Percentiles rank a stretch among this genome's conserved stretches.
Evolutionary conservation across 2,113 vertebrate genomes (phyloP).

Genomic region (Chroicocephalus ridibundus): DNA sequence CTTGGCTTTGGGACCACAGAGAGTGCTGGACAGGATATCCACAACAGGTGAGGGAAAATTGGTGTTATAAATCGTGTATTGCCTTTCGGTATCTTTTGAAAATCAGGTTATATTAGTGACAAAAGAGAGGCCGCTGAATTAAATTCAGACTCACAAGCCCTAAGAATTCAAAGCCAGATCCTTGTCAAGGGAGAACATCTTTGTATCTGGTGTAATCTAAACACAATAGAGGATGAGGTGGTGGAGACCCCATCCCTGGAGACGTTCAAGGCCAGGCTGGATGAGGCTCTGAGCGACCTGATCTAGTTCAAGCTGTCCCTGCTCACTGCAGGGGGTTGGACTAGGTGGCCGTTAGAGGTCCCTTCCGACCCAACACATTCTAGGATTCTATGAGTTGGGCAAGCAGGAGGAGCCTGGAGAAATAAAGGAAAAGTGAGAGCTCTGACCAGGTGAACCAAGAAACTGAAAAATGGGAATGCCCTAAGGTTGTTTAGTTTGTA

Average conservation of each 20-base stretch:
- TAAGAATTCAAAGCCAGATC: background rate
- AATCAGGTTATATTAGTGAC: background rate
- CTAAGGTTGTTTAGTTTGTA: background rate
- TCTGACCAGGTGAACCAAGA: background rate
- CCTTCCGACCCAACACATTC: too few relatives aligned
- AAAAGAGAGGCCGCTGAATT: background rate
- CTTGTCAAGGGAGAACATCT: background rate
- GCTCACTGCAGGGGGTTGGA: too few relatives aligned
- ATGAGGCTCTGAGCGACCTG: too few relatives aligned
- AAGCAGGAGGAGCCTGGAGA: background rate
- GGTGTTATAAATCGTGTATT: background rate
- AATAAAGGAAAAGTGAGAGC: background rate
- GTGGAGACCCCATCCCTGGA: too few relatives aligned
- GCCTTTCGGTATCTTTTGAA: background rate
- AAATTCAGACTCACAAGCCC: background rate
- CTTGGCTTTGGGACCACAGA: conserved; percentile 87
- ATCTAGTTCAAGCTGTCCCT: too few relatives aligned
- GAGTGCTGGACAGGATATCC: conserved; percentile 89
- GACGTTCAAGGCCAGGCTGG: too few relatives aligned
- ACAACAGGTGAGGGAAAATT: conserved; percentile 76
- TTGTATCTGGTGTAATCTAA: background rate
- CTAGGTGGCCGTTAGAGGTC: too few relatives aligned
- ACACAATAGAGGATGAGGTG: background rate
- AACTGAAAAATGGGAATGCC: background rate
- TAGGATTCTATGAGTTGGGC: background rate